These are phyloP conservation scores for Pimephales promelas DNA, from an alignment of 2,113 vertebrate species.

Conservation along the genomic window DNA sequence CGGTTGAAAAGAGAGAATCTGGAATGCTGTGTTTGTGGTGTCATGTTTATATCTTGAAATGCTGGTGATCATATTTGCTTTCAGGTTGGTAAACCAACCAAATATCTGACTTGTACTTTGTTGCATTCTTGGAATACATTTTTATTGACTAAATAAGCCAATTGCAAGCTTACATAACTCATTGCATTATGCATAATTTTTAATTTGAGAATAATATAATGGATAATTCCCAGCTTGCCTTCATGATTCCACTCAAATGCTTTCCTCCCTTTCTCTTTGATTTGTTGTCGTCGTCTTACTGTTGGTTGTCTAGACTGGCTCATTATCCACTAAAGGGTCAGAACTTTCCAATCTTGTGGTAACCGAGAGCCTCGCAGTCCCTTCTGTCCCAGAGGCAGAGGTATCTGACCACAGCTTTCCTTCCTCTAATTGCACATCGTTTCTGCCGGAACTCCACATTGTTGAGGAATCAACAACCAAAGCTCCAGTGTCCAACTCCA, in stretches of 20 bases:
- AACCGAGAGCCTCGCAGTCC: not conserved
- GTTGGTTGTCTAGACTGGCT: slow-evolving; percentile 30
- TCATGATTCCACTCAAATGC: slow-evolving; percentile 3
- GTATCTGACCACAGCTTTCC: not conserved
- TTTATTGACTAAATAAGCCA: not conserved
- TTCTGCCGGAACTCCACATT: slow-evolving; percentile 67
- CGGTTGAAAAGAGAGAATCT: not conserved
- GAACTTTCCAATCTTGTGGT: not conserved
- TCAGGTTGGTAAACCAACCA: slow-evolving; percentile 13
- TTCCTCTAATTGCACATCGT: not conserved
- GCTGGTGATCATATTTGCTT: slow-evolving; percentile 15
- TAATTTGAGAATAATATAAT: not conserved
- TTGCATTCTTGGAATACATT: not conserved
- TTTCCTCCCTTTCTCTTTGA: slow-evolving; percentile 11
- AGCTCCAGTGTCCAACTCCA: not conserved
- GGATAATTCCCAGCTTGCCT: not conserved
- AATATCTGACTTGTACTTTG: not conserved
- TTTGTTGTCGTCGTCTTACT: slow-evolving; percentile 23
- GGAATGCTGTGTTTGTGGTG: slow-evolving; percentile 10
- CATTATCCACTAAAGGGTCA: not conserved
- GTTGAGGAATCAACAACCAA: slow-evolving; percentile 64
- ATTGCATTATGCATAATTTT: not conserved
- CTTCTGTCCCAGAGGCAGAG: not conserved
- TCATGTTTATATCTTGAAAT: not conserved
- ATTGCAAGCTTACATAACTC: not conserved